These are phyloP conservation scores for Physocephala rufipes DNA, from an alignment of 2,888 invertebrate genomes.

Conservation along the genomic window DNA sequence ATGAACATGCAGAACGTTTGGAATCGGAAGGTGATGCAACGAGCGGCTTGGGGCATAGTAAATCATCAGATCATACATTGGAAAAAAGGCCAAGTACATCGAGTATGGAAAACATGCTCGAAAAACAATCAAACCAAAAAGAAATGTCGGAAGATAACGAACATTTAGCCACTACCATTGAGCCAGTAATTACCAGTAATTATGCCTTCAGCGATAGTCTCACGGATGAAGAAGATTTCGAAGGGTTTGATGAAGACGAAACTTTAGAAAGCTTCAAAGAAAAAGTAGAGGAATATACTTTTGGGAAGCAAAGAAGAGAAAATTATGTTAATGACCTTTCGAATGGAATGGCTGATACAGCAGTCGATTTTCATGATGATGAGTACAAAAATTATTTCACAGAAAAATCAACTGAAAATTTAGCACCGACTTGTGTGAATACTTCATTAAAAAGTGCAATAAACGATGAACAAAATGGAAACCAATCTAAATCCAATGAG, in stretches of 20 bases:
- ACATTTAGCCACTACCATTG: no score
- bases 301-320: not conserved
- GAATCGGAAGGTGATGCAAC: conserved; percentile 54
- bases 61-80: conserved; percentile 50
- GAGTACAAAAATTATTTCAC: not conserved
- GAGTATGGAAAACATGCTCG: conserved; percentile 19
- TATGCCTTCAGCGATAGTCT: conserved; percentile 23
- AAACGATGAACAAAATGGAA: not conserved
- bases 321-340: no score
- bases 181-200: not conserved
- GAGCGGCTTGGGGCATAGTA: conserved; percentile 55
- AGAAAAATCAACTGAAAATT: not conserved
- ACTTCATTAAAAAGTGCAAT: conserved; percentile 25
- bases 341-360: not conserved
- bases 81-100: conserved; percentile 30
- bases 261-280: not conserved
- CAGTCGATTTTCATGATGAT: not conserved
- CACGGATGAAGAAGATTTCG: conserved; percentile 36
- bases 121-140: conserved; percentile 24
- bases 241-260: conserved; percentile 37
- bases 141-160: not conserved
- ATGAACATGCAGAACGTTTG: conserved; percentile 42
- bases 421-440: not conserved
- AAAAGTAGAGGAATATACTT: no score
- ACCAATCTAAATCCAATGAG: not conserved